Percentiles rank a stretch among this genome's conserved stretches.
Evolutionary conservation across 2,888 invertebrate species (phyloP).

Genomic region (Mycogona germanica): DNA sequence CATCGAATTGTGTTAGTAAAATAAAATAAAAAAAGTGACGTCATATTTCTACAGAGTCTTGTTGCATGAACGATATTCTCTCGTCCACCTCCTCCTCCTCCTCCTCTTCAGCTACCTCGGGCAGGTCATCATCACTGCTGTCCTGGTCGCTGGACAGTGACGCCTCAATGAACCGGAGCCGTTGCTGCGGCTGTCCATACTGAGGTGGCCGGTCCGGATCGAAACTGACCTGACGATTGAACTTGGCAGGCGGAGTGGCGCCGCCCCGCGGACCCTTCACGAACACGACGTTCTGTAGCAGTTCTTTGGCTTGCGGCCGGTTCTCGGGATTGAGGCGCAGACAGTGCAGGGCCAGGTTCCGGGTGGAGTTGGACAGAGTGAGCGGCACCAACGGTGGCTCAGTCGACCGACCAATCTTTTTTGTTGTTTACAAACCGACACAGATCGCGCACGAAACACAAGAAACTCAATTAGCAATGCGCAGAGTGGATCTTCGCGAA

Average conservation of each 20-base stretch:
- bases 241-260: not conserved
- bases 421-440: too few species aligned
- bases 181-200: too few species aligned
- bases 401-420: conserved; percentile 1
- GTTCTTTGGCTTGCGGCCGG: not conserved
- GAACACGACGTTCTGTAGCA: not conserved
- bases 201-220: too few species aligned
- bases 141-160: not conserved
- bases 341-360: not conserved
- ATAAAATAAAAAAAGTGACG: too few species aligned
- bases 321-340: not conserved
- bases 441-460: too few species aligned
- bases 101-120: too few species aligned
- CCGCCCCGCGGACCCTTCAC: not conserved
- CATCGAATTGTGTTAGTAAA: too few species aligned
- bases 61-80: too few species aligned
- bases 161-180: not conserved
- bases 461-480: too few species aligned
- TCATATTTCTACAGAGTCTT: too few species aligned
- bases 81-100: too few species aligned
- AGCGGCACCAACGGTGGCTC: conserved; percentile 4
- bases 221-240: not conserved
- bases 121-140: not conserved
- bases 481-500: too few species aligned
- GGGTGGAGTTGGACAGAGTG: conserved; percentile 4